phyloP scores from a whole-genome alignment of 2,888 invertebrate species.

The Metallyticus violacea region DNA sequence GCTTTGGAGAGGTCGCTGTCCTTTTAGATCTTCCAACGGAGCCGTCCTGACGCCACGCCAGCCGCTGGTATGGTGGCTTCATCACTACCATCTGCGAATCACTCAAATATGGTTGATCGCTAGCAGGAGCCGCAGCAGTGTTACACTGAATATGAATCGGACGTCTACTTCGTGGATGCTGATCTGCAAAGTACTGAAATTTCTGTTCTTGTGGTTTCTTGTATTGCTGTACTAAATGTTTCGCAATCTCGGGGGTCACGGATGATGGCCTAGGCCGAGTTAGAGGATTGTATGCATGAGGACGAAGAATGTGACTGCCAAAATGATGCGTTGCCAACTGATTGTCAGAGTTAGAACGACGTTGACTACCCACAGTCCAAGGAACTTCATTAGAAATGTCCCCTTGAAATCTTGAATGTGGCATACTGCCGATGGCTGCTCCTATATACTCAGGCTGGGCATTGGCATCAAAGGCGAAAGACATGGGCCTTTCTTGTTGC shows the following conservation, averaged over 20 bases:
- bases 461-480: conserved; percentile 50
- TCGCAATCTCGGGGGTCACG: conserved; percentile 43
- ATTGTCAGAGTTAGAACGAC: conserved; percentile 34
- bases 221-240: neutral
- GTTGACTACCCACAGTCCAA: neutral
- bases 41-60: conserved; percentile 24
- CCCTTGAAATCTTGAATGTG: neutral
- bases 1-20: neutral
- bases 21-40: neutral
- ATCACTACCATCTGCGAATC: conserved; percentile 49
- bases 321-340: conserved; percentile 20
- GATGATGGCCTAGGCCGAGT: conserved; percentile 45
- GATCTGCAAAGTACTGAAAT: conserved; percentile 68
- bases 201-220: neutral
- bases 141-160: conserved; percentile 60
- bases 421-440: neutral
- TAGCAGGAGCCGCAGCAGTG: conserved; percentile 29
- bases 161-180: conserved; percentile 67
- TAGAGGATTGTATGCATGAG: conserved; percentile 34
- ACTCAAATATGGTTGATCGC: conserved; percentile 49
- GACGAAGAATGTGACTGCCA: neutral
- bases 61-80: conserved; percentile 29
- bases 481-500: conserved; percentile 49
- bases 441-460: neutral
- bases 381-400: neutral